Evolutionary conservation across 1,140 invertebrate genomes (phyloP), one percentile per base, ranked within the genome.

Genomic region (Lithobius niger): DNA sequence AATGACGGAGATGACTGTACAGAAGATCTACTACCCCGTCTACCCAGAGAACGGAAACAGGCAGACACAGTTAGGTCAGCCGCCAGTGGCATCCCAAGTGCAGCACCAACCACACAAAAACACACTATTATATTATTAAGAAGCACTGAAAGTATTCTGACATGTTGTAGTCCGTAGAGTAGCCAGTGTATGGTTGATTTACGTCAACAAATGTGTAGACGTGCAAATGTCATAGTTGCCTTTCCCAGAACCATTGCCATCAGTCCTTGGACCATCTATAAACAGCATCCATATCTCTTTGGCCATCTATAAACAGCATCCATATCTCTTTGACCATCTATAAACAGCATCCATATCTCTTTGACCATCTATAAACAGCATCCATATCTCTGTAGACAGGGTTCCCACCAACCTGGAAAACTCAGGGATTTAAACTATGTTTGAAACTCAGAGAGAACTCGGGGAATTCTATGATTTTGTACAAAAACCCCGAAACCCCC

Each of bases 1-100:
- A 15, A 55, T 55, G 21, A 48, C 26, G 3, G 54, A 55, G 25
- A 21, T 55, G 54, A 49, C 44, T 6, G 54, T 55, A 4, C 54
- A 55, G 18, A 55, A 50, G 45, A 51, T 55, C n/a, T 55, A 49
- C 42, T 55, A 48, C 22, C 54, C 54, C 2, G 54, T 55, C 3
- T 55, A 55, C 26, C 44, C 54, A 4, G 54, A 50, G 27, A 50
- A 50, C 19, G 48, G 48, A 24, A 50, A 22, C 6, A 50, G 48
- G 21, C 48, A 22, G 25, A 3, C 21, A 6, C 48, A 50, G 48
- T 50, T 50, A 50, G 48, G 48, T 50, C 48, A 50, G 48, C 48
- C 22, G 13, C 44, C 43, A 45, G 16, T 45, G 43, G 4, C 4
- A 6, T 45, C 18, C 43, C 43, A 45, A 45, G 22, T 13, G 43